Evolutionary conservation across 2,888 invertebrate species (phyloP), one percentile per base, ranked within the genome.

Genomic region (Microctonus aethiopoides): DNA sequence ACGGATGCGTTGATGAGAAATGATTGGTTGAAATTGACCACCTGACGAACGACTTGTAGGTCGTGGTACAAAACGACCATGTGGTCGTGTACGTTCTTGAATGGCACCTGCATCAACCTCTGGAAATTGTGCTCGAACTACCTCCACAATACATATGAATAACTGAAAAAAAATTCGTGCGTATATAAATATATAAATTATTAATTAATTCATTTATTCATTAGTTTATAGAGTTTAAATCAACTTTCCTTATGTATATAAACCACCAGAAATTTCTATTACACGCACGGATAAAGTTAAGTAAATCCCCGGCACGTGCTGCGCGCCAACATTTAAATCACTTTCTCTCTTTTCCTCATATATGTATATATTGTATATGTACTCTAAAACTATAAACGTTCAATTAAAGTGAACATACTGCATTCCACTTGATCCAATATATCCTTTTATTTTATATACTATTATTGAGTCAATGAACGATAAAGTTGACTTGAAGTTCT

Each of bases 81-180:
- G 74, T 22, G 7, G 77, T 68, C 39, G 69, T 66, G 75, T 76
- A 65, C 71, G 76, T 16, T 71, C 72, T 20, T 70, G 68, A 39
- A 51, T 20, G 36, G 46, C 64, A 22, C 68, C 70, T 5, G n/a
- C 59, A n/a, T 78, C 77, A 4, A 62, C 73, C 36, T 83, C 78
- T 5, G 75, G 67, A 69, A 69, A 81, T 59, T 84, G 84, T 51
- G 79, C 81, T 54, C 75, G 68, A 5, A 70, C 77, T 24, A 75
- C 72, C 56, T 76, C 78, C 60, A 74, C 72, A 68, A 75, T 61
- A 74, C 80, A 81, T 41, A 77, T 72, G 72, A 83, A 69, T 51
- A 83, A 71, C 83, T 83, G 75, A 13, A 71, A 73, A 71, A 73
- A n/a, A n/a, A n/a, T n/a, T n/a, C n/a, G 59, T 39, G 60, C 41